These are phyloP conservation scores for Polydrusus pterygomalis DNA, from an alignment of 2,888 invertebrate species.

Conservation along the genomic window DNA sequence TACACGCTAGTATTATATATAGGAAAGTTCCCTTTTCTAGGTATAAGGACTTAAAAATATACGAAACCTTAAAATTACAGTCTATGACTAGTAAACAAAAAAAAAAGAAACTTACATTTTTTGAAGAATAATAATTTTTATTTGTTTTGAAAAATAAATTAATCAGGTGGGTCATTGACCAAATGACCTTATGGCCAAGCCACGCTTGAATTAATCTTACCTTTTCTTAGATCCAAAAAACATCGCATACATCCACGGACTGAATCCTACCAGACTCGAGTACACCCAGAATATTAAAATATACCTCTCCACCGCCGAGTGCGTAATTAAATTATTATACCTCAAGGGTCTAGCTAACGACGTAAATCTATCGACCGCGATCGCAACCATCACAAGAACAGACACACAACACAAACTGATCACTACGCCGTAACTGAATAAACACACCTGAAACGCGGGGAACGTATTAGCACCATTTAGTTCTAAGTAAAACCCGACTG, in stretches of 20 bases:
- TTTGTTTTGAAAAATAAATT: no score
- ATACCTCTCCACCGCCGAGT: constrained; percentile 76
- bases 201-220: no score
- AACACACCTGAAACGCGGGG: constrained; percentile 72
- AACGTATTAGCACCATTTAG: constrained; percentile 72
- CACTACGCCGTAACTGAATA: constrained; percentile 76
- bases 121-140: no score
- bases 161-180: no score
- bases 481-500: constrained; percentile 76
- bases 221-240: constrained; percentile 65
- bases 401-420: constrained; percentile 77
- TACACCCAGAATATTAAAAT: constrained; percentile 77
- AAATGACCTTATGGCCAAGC: no score
- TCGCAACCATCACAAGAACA: constrained; percentile 77
- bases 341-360: constrained; percentile 77
- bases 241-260: constrained; percentile 74
- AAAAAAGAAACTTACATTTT: no score
- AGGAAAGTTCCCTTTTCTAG: no score
- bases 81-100: no score
- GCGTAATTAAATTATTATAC: constrained; percentile 79
- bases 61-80: no score
- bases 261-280: constrained; percentile 75
- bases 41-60: no score
- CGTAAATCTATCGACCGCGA: constrained; percentile 78
- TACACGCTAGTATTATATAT: no score